These are phyloP conservation scores for Platycheirus rosarum DNA, from an alignment of 2,888 invertebrate genomes.

Conservation along the genomic window DNA sequence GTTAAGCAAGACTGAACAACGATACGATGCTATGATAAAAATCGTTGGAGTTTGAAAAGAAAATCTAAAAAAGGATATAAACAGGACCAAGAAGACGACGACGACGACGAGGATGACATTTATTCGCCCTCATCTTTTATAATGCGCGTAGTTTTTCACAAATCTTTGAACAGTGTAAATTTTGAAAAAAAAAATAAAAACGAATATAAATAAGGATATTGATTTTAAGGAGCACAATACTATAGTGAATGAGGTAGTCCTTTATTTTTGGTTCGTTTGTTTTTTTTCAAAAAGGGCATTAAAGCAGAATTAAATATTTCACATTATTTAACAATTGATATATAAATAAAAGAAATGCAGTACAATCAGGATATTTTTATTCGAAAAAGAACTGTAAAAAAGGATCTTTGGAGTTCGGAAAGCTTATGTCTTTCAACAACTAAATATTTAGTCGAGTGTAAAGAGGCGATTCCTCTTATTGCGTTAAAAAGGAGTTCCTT, in stretches of 20 bases:
- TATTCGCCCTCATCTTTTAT: conserved; percentile 38
- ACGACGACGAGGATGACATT: conserved; percentile 1
- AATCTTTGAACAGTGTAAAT: conserved; percentile 59
- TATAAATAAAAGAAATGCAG: neutral
- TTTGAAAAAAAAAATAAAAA: conserved; percentile 20
- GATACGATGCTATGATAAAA: conserved; percentile 39
- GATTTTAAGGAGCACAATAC: conserved; percentile 39
- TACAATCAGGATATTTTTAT: conserved; percentile 6
- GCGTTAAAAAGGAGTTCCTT: neutral
- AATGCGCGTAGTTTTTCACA: conserved; percentile 50
- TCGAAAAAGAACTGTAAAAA: conserved; percentile 23
- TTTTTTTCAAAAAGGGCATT: conserved; percentile 35
- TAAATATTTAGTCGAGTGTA: conserved; percentile 42
- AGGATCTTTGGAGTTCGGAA: neutral
- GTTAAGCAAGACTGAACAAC: conserved; percentile 35
- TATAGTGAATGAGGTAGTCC: too few species aligned
- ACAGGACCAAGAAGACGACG: neutral
- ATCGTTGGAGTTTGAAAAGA: conserved; percentile 58
- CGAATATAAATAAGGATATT: conserved; percentile 46
- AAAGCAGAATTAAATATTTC: conserved; percentile 72
- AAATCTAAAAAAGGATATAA: conserved; percentile 24
- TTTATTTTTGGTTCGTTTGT: too few species aligned
- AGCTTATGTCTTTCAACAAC: conserved; percentile 2
- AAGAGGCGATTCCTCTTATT: conserved; percentile 23
- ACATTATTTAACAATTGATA: conserved; percentile 57